Evolutionary conservation across 1,140 invertebrate genomes (phyloP).

Genomic region (Potamilus streckersoni): DNA sequence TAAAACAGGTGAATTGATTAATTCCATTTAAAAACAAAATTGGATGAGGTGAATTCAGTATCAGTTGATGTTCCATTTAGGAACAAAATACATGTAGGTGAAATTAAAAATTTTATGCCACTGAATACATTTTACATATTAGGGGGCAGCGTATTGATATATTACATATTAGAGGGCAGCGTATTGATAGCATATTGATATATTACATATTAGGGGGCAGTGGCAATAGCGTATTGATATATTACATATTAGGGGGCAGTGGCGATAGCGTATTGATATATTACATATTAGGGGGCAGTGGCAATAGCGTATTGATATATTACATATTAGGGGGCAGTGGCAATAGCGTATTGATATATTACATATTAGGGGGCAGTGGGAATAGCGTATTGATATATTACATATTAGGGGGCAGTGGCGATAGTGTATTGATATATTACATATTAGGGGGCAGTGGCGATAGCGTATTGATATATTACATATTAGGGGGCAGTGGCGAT

Average conservation of each 20-base stretch:
- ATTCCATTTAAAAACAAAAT: no score
- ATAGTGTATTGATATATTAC: slow-evolving; percentile 17
- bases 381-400: slow-evolving; percentile 16
- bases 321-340: slow-evolving; percentile 25
- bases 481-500: slow-evolving; percentile 22
- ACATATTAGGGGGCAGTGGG: slow-evolving; percentile 23
- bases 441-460: slow-evolving; percentile 23
- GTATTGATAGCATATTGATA: slow-evolving; percentile 18
- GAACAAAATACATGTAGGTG: no score
- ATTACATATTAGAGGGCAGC: slow-evolving; percentile 21
- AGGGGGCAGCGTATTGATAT: slow-evolving; percentile 22
- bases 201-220: no score
- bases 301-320: slow-evolving; percentile 16
- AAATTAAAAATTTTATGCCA: no score
- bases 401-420: slow-evolving; percentile 24
- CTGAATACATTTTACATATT: slow-evolving; percentile 13
- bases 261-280: slow-evolving; percentile 19
- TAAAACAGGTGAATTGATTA: no score
- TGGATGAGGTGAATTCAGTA: no score
- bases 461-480: slow-evolving; percentile 17
- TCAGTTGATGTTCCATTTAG: no score
- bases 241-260: slow-evolving; percentile 23
- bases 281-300: slow-evolving; percentile 25
- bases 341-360: slow-evolving; percentile 15
- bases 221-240: slow-evolving; percentile 17